phyloP scores from a whole-genome alignment of 2,113 vertebrate genomes.

The Trinectes maculatus region DNA sequence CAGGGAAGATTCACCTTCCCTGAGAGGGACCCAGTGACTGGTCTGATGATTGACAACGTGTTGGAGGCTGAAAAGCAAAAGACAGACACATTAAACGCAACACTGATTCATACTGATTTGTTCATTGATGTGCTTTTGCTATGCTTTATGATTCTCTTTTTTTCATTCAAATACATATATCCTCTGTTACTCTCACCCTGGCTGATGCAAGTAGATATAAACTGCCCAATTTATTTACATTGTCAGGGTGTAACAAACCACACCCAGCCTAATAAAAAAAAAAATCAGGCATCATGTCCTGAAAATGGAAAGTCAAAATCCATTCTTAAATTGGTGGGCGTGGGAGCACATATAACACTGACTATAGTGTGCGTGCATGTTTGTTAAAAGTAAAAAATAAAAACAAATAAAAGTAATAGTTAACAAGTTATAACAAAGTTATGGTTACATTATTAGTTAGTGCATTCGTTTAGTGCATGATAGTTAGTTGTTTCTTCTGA shows the following conservation, averaged over 20 bases:
- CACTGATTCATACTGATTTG: background rate
- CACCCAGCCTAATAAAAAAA: slow-evolving; percentile 61
- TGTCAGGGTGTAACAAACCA: slow-evolving; percentile 57
- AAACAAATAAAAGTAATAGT: slow-evolving; percentile 27
- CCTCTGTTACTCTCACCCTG: slow-evolving; percentile 8
- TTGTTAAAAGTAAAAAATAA: slow-evolving; percentile 29
- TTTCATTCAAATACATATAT: slow-evolving; percentile 2
- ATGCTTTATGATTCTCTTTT: background rate
- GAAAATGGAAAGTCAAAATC: slow-evolving; percentile 70
- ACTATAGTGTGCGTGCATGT: slow-evolving; percentile 38
- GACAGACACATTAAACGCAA: slow-evolving; percentile 26
- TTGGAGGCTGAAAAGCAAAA: slow-evolving; percentile 68
- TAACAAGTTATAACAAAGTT: slow-evolving; percentile 32
- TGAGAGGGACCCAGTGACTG: slow-evolving; percentile 88
- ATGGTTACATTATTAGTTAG: slow-evolving; percentile 17
- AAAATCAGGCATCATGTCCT: slow-evolving; percentile 64
- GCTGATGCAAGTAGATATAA: slow-evolving; percentile 26
- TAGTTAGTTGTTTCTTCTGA: background rate
- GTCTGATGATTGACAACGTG: slow-evolving; percentile 69
- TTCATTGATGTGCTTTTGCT: background rate
- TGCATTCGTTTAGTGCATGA: slow-evolving; percentile 1
- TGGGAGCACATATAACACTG: slow-evolving; percentile 51
- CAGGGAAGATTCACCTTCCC: slow-evolving; percentile 92
- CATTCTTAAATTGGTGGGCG: slow-evolving; percentile 63
- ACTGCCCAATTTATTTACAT: slow-evolving; percentile 40